phyloP scores from a whole-genome alignment of 2,888 invertebrate genomes.

The Apomyelois bistriatella region DNA sequence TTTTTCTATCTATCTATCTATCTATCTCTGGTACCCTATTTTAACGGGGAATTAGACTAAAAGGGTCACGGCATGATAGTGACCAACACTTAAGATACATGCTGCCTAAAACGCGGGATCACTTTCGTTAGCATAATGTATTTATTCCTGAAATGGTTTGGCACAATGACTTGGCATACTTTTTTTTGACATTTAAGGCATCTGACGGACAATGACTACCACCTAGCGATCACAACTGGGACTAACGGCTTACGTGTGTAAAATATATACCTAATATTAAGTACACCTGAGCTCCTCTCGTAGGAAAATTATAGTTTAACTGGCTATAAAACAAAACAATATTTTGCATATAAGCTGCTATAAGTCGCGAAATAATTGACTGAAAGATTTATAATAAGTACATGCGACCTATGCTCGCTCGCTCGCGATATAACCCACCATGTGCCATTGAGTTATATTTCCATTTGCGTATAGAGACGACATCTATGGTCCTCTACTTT shows the following conservation, averaged over 20 bases:
- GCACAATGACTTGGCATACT: too few species aligned
- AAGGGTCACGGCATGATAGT: too few species aligned
- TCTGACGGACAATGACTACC: too few species aligned
- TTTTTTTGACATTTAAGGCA: too few species aligned
- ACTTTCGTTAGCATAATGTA: too few species aligned
- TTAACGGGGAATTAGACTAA: too few species aligned
- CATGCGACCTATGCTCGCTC: constrained; percentile 16
- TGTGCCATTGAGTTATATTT: neutral
- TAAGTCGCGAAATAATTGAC: constrained; percentile 43
- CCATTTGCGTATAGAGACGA: neutral
- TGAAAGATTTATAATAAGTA: constrained; percentile 43
- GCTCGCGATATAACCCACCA: constrained; percentile 26
- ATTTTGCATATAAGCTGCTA: constrained; percentile 13
- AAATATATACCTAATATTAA: neutral
- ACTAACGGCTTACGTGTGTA: neutral
- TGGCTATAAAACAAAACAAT: constrained; percentile 10
- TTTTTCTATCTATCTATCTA: too few species aligned
- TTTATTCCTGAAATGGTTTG: too few species aligned
- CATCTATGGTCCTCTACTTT: neutral
- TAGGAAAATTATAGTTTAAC: neutral
- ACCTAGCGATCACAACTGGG: too few species aligned
- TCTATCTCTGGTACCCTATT: too few species aligned
- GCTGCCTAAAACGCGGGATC: too few species aligned
- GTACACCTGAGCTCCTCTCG: neutral
- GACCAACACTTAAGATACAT: too few species aligned